Evolutionary conservation across 2,113 vertebrate genomes (phyloP), one percentile per base, ranked within the genome.

Genomic region (Dermatemys mawii): DNA sequence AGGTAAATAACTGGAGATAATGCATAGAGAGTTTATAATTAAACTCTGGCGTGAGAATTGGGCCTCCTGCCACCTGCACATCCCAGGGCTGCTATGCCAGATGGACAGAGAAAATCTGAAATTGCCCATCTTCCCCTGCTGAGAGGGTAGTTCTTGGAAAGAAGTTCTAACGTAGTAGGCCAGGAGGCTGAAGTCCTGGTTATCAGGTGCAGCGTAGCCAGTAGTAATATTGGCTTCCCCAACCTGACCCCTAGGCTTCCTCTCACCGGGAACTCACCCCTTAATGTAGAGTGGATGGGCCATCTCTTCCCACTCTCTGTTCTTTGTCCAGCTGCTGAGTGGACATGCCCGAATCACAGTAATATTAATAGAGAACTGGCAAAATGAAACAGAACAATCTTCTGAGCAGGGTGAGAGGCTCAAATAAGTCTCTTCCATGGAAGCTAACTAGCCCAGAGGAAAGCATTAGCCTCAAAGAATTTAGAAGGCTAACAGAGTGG

Each of bases 141-240:
- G 12, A 57, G 55, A 29, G 27, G 17, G 7, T 78, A 51, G 8
- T n/a, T 55, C 48, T 73, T 86, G 41, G 27, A 67, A 89, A 5
- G 50, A 86, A 51, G 29, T 3, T 27, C 63, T 90, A 38, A 2
- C 63, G 54, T 70, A 89, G 4, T 12, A 94, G 80, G 50, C 50
- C 81, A 82, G 70, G 1, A 11, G 27, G 26, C 46, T 87, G 0
- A 0, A 92, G 50, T 41, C 48, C 79, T 53, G 11, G 8, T 32
- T 32, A 50, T 63, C 35, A 78, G 51, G 79, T 32, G 6, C 24
- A n/a, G 63, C 78, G 53, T 87, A 24, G 19, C 4, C 75, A 76
- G 51, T 67, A 75, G 70, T 12, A 53, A 16, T 27, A 14, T 57
- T 46, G 81, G 35, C 63, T 70, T 70, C 35, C 16, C 63, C 14